These are phyloP conservation scores for Carapus acus DNA, from an alignment of 2,797 vertebrate genomes.

Conservation along the genomic window DNA sequence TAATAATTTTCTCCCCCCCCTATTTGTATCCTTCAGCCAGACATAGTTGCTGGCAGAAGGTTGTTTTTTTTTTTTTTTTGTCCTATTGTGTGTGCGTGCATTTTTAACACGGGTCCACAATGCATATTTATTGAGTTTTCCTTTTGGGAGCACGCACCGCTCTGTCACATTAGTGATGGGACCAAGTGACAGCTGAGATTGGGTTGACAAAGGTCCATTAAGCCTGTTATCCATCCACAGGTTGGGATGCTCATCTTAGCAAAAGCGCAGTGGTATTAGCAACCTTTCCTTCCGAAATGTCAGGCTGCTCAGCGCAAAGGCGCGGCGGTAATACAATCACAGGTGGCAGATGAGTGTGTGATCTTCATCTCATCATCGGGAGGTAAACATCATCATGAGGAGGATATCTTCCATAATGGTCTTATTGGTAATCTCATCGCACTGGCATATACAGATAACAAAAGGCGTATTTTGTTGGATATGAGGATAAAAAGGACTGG, in stretches of 20 bases:
- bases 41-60: slow-evolving; percentile 35
- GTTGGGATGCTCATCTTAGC: slow-evolving; percentile 19
- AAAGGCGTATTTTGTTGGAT: slow-evolving; percentile 15
- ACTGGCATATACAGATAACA: background rate
- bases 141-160: slow-evolving; percentile 2
- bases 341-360: slow-evolving; percentile 33
- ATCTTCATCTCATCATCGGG: slow-evolving; percentile 37
- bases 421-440: slow-evolving; percentile 14
- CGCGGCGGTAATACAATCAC: slow-evolving; percentile 45
- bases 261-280: slow-evolving; percentile 31
- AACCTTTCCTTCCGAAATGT: slow-evolving; percentile 59
- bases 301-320: slow-evolving; percentile 41
- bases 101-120: slow-evolving; percentile 1
- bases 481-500: background rate
- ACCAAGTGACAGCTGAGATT: slow-evolving; percentile 11
- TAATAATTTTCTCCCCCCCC: slow-evolving; percentile 31
- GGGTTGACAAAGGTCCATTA: slow-evolving; percentile 21
- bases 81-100: no score
- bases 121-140: slow-evolving; percentile 10
- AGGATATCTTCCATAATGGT: slow-evolving; percentile 12
- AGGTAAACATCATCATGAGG: slow-evolving; percentile 33
- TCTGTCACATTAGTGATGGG: slow-evolving; percentile 8
- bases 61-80: slow-evolving; percentile 11
- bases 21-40: slow-evolving; percentile 22
- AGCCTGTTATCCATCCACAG: slow-evolving; percentile 20